phyloP scores from a whole-genome alignment of 2,113 vertebrate species.

The Xenus cinereus region DNA sequence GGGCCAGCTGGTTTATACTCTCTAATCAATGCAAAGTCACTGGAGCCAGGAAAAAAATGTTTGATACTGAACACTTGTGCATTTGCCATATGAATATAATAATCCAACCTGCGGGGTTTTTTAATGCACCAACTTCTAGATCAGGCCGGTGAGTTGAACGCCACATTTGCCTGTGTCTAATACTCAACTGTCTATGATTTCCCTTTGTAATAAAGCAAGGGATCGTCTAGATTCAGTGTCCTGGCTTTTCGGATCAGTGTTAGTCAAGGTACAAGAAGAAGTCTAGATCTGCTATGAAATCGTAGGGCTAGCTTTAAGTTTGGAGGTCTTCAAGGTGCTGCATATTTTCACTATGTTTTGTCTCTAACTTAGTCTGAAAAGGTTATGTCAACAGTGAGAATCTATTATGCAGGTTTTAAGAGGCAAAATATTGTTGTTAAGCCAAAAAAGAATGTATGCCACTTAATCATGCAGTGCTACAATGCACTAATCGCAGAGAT shows the following conservation, averaged over 20 bases:
- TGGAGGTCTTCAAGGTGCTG: background rate
- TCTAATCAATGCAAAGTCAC: background rate
- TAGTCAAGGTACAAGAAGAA: background rate
- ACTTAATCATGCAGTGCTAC: background rate
- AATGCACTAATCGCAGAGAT: background rate
- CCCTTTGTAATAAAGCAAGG: background rate
- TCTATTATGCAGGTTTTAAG: background rate
- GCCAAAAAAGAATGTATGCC: background rate
- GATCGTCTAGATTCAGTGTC: background rate
- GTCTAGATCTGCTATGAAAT: background rate
- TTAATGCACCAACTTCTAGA: background rate
- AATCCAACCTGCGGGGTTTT: rapidly evolving
- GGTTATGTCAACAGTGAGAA: background rate
- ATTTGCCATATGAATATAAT: background rate
- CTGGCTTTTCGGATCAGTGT: background rate
- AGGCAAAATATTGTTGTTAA: background rate
- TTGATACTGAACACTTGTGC: background rate
- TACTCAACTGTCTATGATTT: background rate
- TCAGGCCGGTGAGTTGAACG: background rate
- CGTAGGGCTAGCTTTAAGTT: background rate
- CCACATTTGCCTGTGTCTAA: background rate
- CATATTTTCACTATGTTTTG: background rate
- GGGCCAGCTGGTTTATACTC: background rate
- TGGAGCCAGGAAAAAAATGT: background rate
- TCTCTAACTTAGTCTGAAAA: background rate